Evolutionary conservation across 2,888 invertebrate genomes (phyloP), one percentile per base, ranked within the genome.

Genomic region (Dasysyrphus albostriatus): DNA sequence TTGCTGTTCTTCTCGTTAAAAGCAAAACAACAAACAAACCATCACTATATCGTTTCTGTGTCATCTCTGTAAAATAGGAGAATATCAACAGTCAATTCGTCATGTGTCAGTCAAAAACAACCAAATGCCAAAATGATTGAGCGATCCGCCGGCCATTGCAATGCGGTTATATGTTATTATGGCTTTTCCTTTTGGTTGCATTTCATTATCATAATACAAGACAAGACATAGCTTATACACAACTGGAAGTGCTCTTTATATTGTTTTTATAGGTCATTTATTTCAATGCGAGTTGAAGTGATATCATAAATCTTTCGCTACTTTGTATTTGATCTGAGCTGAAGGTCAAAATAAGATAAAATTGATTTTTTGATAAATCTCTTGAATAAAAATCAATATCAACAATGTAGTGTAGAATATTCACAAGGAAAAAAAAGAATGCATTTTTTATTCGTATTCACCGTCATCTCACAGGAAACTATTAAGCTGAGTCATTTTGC

Each of bases 91-190:
- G 73, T 82, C 85, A 82, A 85, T 85, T 85, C 85, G 82, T 85
- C 82, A 85, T 77, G 58, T 73, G 85, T 82, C 85, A 74, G 82
- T 82, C 73, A 58, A 61, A 61, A 59, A 63, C 56, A 84, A 24
- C 49, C 63, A 85, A 85, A 85, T 85, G 82, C 74, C 77, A 77
- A 85, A 77, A 85, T 82, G 77, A 82, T 81, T 77, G 85, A 80
- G 37, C 47, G 70, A 78, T 81, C 84, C 77, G 69, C 29, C 56
- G 39, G 24, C 19, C 19, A 44, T 19, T 4, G 32, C 61, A 61
- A n/a, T n/a, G n/a, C 42, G 61, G 24, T 16, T 24, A 24, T 24
- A 24, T 5, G 39, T 10, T n/a, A 19, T 7, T 69, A 16, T 58
- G n/a, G 75, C 63, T 85, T 85, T 85, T 82, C 70, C 77, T 73